phyloP scores from a whole-genome alignment of 2,113 vertebrate species.

The Varanus komodoensis region DNA sequence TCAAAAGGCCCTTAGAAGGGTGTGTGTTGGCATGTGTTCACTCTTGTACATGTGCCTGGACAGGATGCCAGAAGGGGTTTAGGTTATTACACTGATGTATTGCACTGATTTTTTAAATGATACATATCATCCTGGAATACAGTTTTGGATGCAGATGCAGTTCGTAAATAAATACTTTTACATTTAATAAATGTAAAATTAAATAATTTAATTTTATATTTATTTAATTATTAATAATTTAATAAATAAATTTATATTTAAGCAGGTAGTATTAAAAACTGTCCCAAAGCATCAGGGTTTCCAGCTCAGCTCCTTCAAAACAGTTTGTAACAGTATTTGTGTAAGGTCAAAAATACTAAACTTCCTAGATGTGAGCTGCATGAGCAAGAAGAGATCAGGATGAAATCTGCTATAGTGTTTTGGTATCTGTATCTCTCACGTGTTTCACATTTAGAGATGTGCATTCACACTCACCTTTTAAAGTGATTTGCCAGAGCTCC shows the following conservation, averaged over 20 bases:
- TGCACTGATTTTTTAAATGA: neutral
- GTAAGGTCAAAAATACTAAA: neutral
- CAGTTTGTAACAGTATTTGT: neutral
- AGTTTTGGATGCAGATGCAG: neutral
- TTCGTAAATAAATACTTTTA: neutral
- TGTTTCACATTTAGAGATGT: neutral
- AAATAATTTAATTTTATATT: too few relatives aligned
- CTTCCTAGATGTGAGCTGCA: neutral
- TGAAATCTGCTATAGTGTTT: neutral
- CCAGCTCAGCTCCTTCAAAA: neutral
- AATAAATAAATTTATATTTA: neutral
- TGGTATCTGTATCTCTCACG: neutral
- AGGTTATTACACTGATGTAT: neutral
- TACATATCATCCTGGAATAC: neutral
- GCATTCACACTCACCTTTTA: constrained; percentile 85
- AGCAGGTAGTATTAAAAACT: neutral
- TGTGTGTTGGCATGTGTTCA: too few relatives aligned
- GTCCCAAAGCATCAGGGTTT: neutral
- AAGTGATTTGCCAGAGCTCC: constrained; percentile 94
- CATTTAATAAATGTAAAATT: neutral
- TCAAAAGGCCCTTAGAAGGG: too few relatives aligned
- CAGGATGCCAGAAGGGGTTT: neutral
- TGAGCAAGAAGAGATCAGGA: neutral
- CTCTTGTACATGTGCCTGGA: too few relatives aligned
- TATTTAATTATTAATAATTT: neutral